Conservation (phyloP, 2,797 vertebrate genomes). For the Tauraco hartlaubi region DNA sequence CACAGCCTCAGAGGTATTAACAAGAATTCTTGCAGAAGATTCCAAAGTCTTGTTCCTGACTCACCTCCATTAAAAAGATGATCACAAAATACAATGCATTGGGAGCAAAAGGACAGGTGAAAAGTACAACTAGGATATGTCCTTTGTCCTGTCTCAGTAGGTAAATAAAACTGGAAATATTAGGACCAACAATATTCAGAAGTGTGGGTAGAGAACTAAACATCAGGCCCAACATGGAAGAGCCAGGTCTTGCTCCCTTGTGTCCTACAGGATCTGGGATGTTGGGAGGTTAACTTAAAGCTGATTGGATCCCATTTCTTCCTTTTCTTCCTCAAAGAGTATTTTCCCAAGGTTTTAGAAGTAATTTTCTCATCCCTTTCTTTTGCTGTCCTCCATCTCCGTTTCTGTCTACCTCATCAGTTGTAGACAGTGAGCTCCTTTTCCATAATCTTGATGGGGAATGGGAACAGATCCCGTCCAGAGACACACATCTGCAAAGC, state of each 20-base stretch:
- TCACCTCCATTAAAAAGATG: not conserved
- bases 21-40: not conserved
- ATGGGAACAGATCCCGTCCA: not conserved
- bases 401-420: not conserved
- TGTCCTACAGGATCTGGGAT: not conserved
- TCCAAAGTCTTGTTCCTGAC: not conserved
- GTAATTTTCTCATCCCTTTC: not conserved
- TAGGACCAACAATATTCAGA: not conserved
- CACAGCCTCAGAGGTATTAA: not conserved
- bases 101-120: not conserved
- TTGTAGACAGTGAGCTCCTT: not conserved
- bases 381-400: not conserved
- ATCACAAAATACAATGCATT: not conserved
- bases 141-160: not conserved
- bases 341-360: not conserved
- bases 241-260: not conserved
- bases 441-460: not conserved
- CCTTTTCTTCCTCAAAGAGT: not conserved
- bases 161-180: not conserved
- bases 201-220: not conserved
- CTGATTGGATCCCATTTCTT: not conserved
- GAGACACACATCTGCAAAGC: not conserved
- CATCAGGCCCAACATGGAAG: not conserved
- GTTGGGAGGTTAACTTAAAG: not conserved
- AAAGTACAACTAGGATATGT: not conserved